These are phyloP conservation scores for Orthonevra nobilis DNA, from an alignment of 2,888 invertebrate genomes.

Conservation along the genomic window DNA sequence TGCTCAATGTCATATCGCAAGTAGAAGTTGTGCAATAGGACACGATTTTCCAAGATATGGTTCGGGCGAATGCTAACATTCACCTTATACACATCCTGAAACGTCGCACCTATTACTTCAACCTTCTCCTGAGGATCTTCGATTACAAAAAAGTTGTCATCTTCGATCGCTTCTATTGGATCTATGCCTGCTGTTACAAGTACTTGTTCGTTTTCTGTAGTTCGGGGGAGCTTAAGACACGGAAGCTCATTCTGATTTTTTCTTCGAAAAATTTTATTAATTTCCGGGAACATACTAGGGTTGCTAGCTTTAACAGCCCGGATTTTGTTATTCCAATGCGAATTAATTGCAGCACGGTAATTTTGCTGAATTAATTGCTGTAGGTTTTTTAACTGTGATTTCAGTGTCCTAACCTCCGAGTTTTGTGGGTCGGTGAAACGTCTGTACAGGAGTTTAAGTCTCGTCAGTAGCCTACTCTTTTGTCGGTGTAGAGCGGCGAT, in stretches of 20 bases:
- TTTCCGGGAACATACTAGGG: constrained; percentile 5
- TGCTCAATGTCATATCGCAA: background rate
- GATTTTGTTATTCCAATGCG: constrained; percentile 1
- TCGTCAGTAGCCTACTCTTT: background rate
- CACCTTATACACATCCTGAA: background rate
- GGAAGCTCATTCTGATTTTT: background rate
- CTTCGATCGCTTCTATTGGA: background rate
- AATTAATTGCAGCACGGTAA: background rate
- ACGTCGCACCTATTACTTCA: background rate
- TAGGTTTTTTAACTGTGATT: background rate
- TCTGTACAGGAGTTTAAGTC: background rate
- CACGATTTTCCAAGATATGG: background rate
- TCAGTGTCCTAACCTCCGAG: constrained; percentile 1
- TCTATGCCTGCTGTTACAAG: background rate
- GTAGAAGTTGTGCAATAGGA: background rate
- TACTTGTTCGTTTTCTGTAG: background rate
- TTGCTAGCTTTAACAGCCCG: constrained; percentile 1
- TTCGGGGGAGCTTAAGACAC: background rate
- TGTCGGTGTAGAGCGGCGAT: background rate
- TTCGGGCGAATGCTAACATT: background rate
- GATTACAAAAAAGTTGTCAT: background rate
- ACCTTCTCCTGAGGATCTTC: constrained; percentile 7
- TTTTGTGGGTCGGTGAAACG: background rate
- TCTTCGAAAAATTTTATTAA: constrained; percentile 5
- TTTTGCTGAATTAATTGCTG: constrained; percentile 1